phyloP scores from a whole-genome alignment of 2,888 invertebrate species.

The Micoletzkya japonica region DNA sequence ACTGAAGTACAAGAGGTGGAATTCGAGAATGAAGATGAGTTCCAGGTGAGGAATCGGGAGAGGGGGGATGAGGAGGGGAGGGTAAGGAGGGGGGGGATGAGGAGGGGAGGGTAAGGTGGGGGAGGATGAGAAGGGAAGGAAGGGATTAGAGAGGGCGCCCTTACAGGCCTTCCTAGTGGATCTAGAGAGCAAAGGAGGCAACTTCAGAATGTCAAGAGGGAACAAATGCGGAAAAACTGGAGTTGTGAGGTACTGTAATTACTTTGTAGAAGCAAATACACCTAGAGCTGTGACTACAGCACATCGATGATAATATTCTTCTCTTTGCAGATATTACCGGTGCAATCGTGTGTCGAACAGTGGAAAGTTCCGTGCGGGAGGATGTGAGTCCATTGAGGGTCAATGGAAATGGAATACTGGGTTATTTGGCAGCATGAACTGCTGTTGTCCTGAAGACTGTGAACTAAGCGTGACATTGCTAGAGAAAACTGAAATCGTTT shows the following conservation, averaged over 20 bases:
- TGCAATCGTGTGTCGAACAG: conserved; percentile 25
- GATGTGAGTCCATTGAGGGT: neutral
- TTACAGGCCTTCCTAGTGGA: conserved; percentile 38
- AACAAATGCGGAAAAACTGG: conserved; percentile 43
- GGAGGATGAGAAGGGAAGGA: too few species aligned
- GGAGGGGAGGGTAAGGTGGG: too few species aligned
- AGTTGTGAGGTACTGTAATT: conserved; percentile 13
- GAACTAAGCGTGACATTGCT: too few species aligned
- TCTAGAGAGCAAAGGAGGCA: conserved; percentile 50
- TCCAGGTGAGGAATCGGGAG: conserved; percentile 30
- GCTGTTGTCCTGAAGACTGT: too few species aligned
- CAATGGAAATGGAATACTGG: too few species aligned
- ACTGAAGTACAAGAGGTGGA: conserved; percentile 41
- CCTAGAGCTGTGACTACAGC: neutral
- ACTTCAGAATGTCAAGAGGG: conserved; percentile 52
- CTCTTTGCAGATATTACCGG: conserved; percentile 24
- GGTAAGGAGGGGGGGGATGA: too few species aligned
- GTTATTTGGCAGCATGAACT: too few species aligned
- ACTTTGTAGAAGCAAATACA: neutral
- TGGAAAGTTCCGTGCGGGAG: conserved; percentile 4
- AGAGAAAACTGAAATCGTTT: too few species aligned
- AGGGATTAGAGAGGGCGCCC: neutral
- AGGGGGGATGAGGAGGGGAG: neutral
- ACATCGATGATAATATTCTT: neutral
- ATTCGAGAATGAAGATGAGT: conserved; percentile 41